phyloP scores from a whole-genome alignment of 2,113 vertebrate species.

The Lampris megalopsis region DNA sequence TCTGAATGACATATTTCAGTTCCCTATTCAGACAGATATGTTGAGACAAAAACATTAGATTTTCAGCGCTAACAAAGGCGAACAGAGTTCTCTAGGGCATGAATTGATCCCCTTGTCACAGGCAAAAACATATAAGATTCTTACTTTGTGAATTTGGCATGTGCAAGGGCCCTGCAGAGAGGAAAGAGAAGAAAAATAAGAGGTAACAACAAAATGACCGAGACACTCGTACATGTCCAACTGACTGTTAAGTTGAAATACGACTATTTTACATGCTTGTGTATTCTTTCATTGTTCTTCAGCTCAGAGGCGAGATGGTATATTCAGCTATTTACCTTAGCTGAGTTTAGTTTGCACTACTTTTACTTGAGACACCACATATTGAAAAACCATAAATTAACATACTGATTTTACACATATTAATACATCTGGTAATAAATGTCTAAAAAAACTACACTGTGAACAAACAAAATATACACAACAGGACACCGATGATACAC shows the following conservation, averaged over 20 bases:
- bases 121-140: conserved; percentile 63
- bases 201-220: not conserved
- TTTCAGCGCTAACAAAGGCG: not conserved
- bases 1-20: conserved; percentile 98
- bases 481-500: conserved; percentile 22
- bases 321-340: too few species aligned
- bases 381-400: too few species aligned
- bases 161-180: conserved; percentile 92
- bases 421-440: too few species aligned
- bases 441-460: too few species aligned
- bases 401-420: too few species aligned
- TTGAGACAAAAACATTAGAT: conserved; percentile 16
- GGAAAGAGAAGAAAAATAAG: conserved; percentile 15
- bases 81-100: not conserved
- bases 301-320: too few species aligned
- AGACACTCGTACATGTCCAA: too few species aligned
- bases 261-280: too few species aligned
- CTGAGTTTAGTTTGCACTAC: too few species aligned
- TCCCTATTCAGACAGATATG: conserved; percentile 83
- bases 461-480: conserved; percentile 6
- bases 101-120: not conserved
- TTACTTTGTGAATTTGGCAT: conserved; percentile 99
- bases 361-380: too few species aligned
- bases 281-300: too few species aligned
- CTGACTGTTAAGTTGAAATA: too few species aligned